phyloP scores from a whole-genome alignment of 2,113 vertebrate genomes.

The Jacana jacana region DNA sequence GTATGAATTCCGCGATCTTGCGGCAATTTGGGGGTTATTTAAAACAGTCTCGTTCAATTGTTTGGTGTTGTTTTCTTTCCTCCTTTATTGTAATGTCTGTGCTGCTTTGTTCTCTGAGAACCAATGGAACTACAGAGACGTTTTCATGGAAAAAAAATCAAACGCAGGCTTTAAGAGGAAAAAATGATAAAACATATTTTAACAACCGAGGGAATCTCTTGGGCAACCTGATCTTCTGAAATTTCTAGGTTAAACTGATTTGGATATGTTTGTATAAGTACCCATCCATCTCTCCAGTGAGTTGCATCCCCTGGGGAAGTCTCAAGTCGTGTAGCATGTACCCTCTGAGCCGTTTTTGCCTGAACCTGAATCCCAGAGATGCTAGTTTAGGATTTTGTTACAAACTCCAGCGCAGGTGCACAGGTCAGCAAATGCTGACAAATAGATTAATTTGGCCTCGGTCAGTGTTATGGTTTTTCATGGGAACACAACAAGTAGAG shows the following conservation, averaged over 20 bases:
- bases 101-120: background rate
- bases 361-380: background rate
- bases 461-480: background rate
- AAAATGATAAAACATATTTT: background rate
- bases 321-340: background rate
- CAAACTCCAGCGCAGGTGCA: background rate
- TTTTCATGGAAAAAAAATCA: background rate
- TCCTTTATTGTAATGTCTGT: background rate
- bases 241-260: background rate
- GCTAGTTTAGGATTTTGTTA: conserved; percentile 40
- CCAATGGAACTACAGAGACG: background rate
- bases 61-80: background rate
- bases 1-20: background rate
- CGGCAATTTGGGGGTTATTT: background rate
- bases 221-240: background rate
- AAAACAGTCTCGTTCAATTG: background rate
- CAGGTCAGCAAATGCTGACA: conserved; percentile 14
- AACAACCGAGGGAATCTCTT: background rate
- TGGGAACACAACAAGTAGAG: background rate
- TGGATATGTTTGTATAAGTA: background rate
- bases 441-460: background rate
- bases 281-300: conserved; percentile 10
- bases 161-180: background rate
- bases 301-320: background rate
- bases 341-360: background rate